Evolutionary conservation across 2,113 vertebrate genomes (phyloP), one percentile per base, ranked within the genome.

Genomic region (Heptranchias perlo): DNA sequence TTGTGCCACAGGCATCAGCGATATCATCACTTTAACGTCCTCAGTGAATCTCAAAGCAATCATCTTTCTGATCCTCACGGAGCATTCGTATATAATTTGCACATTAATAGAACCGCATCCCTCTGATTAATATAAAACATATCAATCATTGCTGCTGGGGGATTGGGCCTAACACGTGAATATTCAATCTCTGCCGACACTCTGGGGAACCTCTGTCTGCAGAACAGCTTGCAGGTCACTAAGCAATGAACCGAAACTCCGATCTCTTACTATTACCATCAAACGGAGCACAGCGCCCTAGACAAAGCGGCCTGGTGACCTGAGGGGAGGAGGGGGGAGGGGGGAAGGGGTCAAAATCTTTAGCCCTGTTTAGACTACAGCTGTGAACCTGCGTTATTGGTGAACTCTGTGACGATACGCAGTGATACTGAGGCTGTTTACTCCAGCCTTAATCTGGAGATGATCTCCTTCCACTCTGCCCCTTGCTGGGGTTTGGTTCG

Each of bases 41-140:
- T 62, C 35, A 62, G 89, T n/a, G 89, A 93, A 93, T 58, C 89
- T 58, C 89, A 93, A 58, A 93, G 58, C 89, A 93, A 93, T 92
- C 89, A 92, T 93, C 89, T 93, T 62, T 93, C 58, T 93, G 89
- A 93, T 93, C 89, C 58, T 62, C 89, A 25, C 0, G 89, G 58
- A 93, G 58, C n/a, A 62, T 35, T 93, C 89, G 89, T 35, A 62
- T 93, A 44, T 93, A 93, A 93, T 93, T 93, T 93, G 89, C 89
- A 93, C 89, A 93, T 93, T 93, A 93, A 93, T 93, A 93, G 89
- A 93, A 93, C 54, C 16, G 89, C 89, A 62, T 62, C 89, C 58
- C 89, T 93, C 89, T 93, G 89, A 93, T 93, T 93, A 93, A 93
- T 93, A 93, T 93, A 93, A 93, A 93, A 93, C 89, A 93, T 93